Evolutionary conservation across 2,888 invertebrate genomes (phyloP), one percentile per base, ranked within the genome.

Genomic region (Ennomos fuscantarius): DNA sequence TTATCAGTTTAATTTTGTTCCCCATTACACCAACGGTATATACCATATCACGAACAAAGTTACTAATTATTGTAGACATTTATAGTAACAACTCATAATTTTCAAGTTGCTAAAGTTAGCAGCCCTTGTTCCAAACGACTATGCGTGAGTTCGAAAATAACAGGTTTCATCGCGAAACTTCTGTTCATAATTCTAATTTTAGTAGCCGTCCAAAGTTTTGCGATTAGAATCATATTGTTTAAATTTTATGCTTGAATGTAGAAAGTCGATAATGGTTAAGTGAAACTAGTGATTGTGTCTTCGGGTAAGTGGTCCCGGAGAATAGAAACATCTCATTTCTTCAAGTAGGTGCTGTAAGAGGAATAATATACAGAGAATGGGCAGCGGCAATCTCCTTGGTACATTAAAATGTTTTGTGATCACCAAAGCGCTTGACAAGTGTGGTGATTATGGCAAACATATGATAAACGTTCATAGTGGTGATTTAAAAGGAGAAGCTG

Each of bases 161-260:
- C 31, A 42, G 32, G 32, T 11, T 42, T n/a, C 32, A 42, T 32
- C 32, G 32, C 11, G 1, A 42, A 42, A 42, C 10, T 42, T 42
- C 11, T 42, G 42, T 42, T 42, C 11, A 12, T 42, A 42, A 42
- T 42, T 11, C 32, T 42, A 32, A 42, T 42, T 42, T 42, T 42
- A 32, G 31, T 11, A 32, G 32, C 11, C 31, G 2, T 32, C 6
- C 11, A 9, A 42, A 42, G 11, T 42, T 42, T 42, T 9, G n/a
- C 42, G 1, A 32, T 42, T 42, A 42, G 32, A 42, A 32, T 42
- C 32, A 41, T 32, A 42, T 42, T 42, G 41, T 41, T 31, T 41
- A 41, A 9, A 42, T 11, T 42, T 32, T 32, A 8, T 11, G 42
- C 24, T 24, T 15, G 24, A 41, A 41, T 24, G 13, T 41, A 24